Conservation (phyloP, 2,113 vertebrate species). For the Coreoperca whiteheadi region DNA sequence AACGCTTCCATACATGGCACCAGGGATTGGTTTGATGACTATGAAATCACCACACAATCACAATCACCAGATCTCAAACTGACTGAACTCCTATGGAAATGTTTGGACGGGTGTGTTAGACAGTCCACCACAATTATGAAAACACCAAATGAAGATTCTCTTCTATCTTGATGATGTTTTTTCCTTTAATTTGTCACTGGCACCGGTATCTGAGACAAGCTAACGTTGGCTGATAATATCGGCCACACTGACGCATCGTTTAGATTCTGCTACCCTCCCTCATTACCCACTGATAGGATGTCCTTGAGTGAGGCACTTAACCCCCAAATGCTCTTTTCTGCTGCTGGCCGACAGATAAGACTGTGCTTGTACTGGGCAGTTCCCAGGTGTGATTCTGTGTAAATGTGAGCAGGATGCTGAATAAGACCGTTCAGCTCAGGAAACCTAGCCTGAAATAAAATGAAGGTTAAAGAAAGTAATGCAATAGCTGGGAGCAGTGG, state of each 20-base stretch:
- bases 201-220: not conserved
- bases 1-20: too few species aligned
- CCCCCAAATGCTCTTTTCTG: not conserved
- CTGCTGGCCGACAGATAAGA: not conserved
- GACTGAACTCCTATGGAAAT: not conserved
- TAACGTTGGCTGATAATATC: not conserved
- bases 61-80: not conserved
- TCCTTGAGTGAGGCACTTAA: slow-evolving; percentile 3
- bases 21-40: not conserved
- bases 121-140: too few species aligned
- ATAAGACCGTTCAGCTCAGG: not conserved
- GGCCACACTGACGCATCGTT: not conserved
- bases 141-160: too few species aligned
- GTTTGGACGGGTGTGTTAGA: not conserved
- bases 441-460: not conserved
- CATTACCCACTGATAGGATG: not conserved
- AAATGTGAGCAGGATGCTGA: slow-evolving; percentile 3
- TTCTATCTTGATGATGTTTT: not conserved
- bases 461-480: slow-evolving; percentile 32
- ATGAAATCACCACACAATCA: not conserved
- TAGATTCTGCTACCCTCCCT: not conserved
- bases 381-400: slow-evolving; percentile 34
- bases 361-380: not conserved
- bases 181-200: not conserved
- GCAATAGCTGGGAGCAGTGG: slow-evolving; percentile 11